phyloP scores from a whole-genome alignment of 2,797 vertebrate species.

The Gallirallus australis region DNA sequence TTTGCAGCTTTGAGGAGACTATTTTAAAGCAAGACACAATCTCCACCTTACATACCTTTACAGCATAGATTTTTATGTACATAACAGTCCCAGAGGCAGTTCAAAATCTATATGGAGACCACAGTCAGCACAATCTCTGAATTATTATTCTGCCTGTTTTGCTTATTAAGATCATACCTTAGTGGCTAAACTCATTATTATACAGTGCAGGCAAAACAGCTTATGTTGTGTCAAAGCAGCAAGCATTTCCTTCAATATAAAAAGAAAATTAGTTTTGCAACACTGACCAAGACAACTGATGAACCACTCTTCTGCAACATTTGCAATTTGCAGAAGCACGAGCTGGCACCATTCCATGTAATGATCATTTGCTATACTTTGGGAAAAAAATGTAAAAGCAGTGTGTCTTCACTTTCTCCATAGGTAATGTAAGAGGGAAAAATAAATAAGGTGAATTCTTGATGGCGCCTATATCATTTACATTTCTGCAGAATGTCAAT shows the following conservation, averaged over 20 bases:
- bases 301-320: slow-evolving; percentile 17
- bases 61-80: neutral
- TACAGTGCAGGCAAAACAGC: slow-evolving; percentile 17
- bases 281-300: slow-evolving; percentile 35
- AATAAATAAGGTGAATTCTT: slow-evolving; percentile 49
- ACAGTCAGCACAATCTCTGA: slow-evolving; percentile 11
- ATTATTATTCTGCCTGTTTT: slow-evolving; percentile 36
- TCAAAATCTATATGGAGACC: neutral
- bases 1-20: neutral
- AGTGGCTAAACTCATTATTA: slow-evolving; percentile 56
- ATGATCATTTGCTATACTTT: neutral
- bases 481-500: neutral
- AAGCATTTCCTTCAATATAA: neutral
- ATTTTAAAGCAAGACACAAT: neutral
- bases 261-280: slow-evolving; percentile 55
- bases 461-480: neutral
- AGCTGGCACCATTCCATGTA: neutral
- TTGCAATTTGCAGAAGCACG: slow-evolving; percentile 41
- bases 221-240: slow-evolving; percentile 14
- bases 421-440: neutral
- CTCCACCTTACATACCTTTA: neutral
- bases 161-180: slow-evolving; percentile 63
- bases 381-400: neutral
- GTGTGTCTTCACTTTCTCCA: slow-evolving; percentile 6
- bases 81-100: neutral